Evolutionary conservation across 2,113 vertebrate genomes (phyloP).

Genomic region (Synodontis membranacea): DNA sequence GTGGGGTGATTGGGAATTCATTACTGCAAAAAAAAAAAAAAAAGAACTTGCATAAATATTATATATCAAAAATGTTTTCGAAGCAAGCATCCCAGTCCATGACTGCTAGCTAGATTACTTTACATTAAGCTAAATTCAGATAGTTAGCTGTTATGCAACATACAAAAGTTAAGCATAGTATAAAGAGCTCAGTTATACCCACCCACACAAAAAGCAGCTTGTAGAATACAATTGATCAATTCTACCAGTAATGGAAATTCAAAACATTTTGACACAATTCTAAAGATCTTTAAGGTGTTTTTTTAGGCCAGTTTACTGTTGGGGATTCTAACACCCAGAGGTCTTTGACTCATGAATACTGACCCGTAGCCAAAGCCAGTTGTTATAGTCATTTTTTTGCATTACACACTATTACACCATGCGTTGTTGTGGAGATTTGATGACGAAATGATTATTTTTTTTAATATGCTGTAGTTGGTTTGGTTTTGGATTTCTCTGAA

Average conservation of each 20-base stretch:
- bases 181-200: background rate
- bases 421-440: background rate
- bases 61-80: too few relatives aligned
- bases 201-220: background rate
- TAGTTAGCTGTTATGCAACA: background rate
- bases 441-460: background rate
- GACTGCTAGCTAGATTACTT: background rate
- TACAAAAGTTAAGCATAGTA: background rate
- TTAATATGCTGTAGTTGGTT: background rate
- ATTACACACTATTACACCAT: background rate
- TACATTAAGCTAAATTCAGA: background rate
- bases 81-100: background rate
- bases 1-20: too few relatives aligned
- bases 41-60: background rate
- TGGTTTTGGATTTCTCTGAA: background rate
- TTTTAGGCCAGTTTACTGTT: background rate
- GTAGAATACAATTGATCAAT: background rate
- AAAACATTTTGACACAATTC: background rate
- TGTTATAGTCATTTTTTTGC: background rate
- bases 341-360: background rate
- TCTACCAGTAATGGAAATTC: background rate
- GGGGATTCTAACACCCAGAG: background rate
- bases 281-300: background rate
- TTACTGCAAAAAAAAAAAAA: background rate
- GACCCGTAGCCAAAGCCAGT: background rate